Conservation (phyloP, 2,797 vertebrate species). For the Phoxinus dragarum region DNA sequence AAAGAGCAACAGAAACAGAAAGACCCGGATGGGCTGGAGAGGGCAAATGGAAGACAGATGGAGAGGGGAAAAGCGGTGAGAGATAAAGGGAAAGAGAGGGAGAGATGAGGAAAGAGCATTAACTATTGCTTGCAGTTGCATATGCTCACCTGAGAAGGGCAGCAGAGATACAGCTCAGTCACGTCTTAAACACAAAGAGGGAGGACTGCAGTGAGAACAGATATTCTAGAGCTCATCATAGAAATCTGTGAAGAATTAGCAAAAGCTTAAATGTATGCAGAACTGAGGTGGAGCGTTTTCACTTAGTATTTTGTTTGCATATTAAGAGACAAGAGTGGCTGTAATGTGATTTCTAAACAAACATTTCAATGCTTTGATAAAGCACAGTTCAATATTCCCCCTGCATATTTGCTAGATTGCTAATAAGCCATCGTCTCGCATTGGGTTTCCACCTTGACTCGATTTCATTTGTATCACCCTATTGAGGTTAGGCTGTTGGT, state of each 20-base stretch:
- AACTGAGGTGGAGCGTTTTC: background rate
- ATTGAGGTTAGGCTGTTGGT: background rate
- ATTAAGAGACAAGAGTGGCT: background rate
- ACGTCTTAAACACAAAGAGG: conserved; percentile 42
- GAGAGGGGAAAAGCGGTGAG: conserved; percentile 46
- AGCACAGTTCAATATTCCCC: background rate
- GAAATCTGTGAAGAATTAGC: background rate
- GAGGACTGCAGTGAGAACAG: conserved; percentile 30
- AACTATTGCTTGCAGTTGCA: conserved; percentile 64
- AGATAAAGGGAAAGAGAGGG: conserved; percentile 50
- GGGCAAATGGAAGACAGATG: conserved; percentile 31
- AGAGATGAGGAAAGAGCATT: conserved; percentile 57
- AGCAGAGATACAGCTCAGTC: conserved; percentile 78
- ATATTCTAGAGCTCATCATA: background rate
- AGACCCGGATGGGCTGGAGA: conserved; percentile 30
- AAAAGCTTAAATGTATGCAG: background rate
- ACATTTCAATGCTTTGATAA: background rate
- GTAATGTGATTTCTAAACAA: conserved; percentile 27
- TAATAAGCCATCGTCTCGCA: conserved; percentile 3
- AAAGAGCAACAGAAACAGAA: conserved; percentile 42
- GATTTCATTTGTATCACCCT: conserved; percentile 1
- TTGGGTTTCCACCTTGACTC: background rate
- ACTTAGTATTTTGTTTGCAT: conserved; percentile 15
- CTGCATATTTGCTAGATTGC: background rate
- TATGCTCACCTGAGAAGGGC: conserved; percentile 74